Percentiles rank a stretch among this genome's conserved stretches.
Evolutionary conservation across 2,888 invertebrate species (phyloP).

Genomic region (Dugesia japonica): DNA sequence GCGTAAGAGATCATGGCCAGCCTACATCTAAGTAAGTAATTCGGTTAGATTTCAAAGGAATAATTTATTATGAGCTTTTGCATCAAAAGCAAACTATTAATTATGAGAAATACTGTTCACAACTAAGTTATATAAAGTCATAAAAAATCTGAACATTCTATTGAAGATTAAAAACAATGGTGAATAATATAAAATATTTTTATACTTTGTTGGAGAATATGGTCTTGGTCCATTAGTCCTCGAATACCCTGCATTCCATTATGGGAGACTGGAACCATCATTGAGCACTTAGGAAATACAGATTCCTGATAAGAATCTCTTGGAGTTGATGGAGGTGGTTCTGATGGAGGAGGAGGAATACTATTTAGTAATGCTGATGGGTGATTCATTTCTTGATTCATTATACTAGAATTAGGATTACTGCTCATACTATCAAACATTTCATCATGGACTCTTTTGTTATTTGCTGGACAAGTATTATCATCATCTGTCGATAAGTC

Average conservation of each 20-base stretch:
- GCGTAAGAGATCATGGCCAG: too few relatives aligned
- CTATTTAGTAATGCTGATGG: neutral
- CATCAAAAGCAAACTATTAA: neutral
- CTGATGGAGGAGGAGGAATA: constrained; percentile 1
- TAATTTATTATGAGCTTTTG: too few relatives aligned
- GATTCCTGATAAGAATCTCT: constrained; percentile 8
- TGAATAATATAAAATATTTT: neutral
- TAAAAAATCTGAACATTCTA: neutral
- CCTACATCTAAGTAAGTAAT: too few relatives aligned
- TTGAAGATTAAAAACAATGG: neutral
- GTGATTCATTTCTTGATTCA: neutral
- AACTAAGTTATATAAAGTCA: neutral
- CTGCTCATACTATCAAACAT: constrained; percentile 10
- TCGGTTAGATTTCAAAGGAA: too few relatives aligned
- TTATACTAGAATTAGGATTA: neutral
- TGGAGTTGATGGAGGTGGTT: constrained; percentile 15
- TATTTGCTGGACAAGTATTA: neutral
- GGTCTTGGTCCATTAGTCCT: neutral
- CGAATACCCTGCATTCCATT: constrained; percentile 6
- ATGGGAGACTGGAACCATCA: neutral
- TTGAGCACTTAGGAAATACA: neutral
- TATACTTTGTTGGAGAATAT: neutral
- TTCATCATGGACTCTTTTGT: neutral
- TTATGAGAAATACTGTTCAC: neutral
- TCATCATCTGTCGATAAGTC: constrained; percentile 1